Evolutionary conservation across 2,888 invertebrate genomes (phyloP), one percentile per base, ranked within the genome.

Genomic region (Lomographa bimaculata): DNA sequence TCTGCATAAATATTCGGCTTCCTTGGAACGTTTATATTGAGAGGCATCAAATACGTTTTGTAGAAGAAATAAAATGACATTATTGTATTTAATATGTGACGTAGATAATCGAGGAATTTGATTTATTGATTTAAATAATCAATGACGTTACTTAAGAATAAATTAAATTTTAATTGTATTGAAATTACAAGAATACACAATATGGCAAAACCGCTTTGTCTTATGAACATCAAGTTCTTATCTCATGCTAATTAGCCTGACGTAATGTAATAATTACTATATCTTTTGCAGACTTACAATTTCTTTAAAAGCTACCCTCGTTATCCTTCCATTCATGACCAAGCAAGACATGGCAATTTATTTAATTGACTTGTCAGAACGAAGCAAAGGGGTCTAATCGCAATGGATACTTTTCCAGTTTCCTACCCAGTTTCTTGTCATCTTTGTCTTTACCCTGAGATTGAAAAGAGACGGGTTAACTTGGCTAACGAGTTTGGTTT

Each of bases 1-100:
- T 59, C 61, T 54, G 51, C 50, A 57, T 62, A 56, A 63, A 60
- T 64, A 60, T 65, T 57, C 49, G 42, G 45, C 62, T 62, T 58
- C 47, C 51, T 50, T 51, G 43, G 50, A 43, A 43, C 37, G 48
- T 50, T 61, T 52, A 36, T 54, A 50, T 61, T 60, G 42, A 40
- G 50, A 44, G 50, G 45, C 41, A 53, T 49, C 42, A 39, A 51
- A 51, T 35, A 49, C 23, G 27, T 32, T 42, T 43, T 50, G 48
- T 45, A 41, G 42, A 35, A 42, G 36, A 25, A 33, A 42, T 27
- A 8, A 26, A 17, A 35, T 30, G 5, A 11, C 11, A 17, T 17
- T 5, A 9, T 17, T 14, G 5, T 30, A 2, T 14, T 14, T 14
- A 14, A n/a, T n/a, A n/a, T n/a, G n/a, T n/a, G n/a, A n/a, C n/a